A percentile compares a stretch with the other conserved stretches of the same genome.
Conservation (phyloP, 1,140 invertebrate species). For the Heliothis virescens region DNA sequence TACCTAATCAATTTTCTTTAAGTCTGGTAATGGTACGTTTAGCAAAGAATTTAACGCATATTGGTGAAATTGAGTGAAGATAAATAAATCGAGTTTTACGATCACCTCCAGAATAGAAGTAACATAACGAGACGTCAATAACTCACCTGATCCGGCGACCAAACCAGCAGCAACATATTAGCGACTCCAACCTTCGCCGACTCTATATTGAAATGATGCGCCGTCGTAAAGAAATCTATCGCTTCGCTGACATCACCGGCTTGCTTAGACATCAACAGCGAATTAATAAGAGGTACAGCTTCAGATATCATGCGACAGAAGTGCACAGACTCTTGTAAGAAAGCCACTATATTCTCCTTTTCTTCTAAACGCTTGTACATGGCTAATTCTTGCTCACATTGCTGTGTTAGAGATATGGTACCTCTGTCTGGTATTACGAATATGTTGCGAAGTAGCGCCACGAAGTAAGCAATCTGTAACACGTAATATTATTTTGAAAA, state of each 20-base stretch:
- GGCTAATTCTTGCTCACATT: constrained; percentile 79
- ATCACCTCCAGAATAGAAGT: too few species aligned
- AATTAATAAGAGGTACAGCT: constrained; percentile 90
- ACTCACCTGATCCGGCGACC: constrained; percentile 88
- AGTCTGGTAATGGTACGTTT: too few species aligned
- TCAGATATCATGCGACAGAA: constrained; percentile 90
- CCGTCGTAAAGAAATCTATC: constrained; percentile 93
- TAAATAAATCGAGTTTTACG: too few species aligned
- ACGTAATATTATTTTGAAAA: background rate
- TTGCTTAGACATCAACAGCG: constrained; percentile 91
- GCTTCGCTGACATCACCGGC: constrained; percentile 93
- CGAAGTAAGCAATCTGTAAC: constrained; percentile 81
- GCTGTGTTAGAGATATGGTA: constrained; percentile 64
- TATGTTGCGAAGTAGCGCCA: constrained; percentile 78
- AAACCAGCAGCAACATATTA: constrained; percentile 92
- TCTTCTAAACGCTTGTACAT: constrained; percentile 81
- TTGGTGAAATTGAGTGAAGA: too few species aligned
- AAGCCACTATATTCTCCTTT: constrained; percentile 86
- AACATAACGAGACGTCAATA: background rate
- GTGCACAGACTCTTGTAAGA: constrained; percentile 88
- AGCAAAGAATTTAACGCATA: too few species aligned
- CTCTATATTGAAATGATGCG: constrained; percentile 92
- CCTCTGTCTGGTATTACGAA: constrained; percentile 73
- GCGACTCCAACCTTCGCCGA: constrained; percentile 90
- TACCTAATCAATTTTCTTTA: too few species aligned